Base-by-base conservation (phyloP, 2,113 vertebrate genomes). In the Psephotus haematonotus region DNA sequence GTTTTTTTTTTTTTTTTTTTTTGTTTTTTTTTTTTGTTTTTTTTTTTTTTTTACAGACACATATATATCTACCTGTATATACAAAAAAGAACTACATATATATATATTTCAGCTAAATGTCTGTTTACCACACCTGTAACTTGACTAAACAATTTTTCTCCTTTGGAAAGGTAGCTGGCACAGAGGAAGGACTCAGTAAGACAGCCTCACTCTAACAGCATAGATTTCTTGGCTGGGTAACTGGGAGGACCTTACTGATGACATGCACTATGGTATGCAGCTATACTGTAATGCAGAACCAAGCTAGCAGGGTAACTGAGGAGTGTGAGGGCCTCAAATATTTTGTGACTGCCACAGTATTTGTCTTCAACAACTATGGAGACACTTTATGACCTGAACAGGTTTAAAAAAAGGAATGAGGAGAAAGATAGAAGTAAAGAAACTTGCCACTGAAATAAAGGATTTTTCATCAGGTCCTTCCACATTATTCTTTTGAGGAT, bases 221-320 rank as follows among this genome's bases (percentile, higher is more conserved):
- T 7, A n/a, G 16, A 4, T 29, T 9, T 63, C 41, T 19, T 17
- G 4, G 25, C 13, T 29, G 8, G 47, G 25, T 41, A 55, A 15
- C 41, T 11, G n/a, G 3, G 1, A 29, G 57, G n/a, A 13, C 24
- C 24, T n/a, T 7, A n/a, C 20, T 2, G 5, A 49, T 41, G n/a
- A 53, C 2, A 1, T 7, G 9, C 2, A 1, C 29, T 41, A 23
- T 43, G 41, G 31, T 29, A 49, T 7, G 29, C 44, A 62, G 39
- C n/a, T 19, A 12, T 14, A 18, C 16, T 46, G 46, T 29, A 29
- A 62, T 4, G 15, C 28, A 52, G 37, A 52, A 46, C 31, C 43
- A 29, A 9, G 16, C 44, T 20, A 49, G 27, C 43, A 33, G 33
- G 13, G 8, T 39, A 33, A 52, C 37, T 16, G 52, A 24, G 81